Conservation (phyloP, 2,113 vertebrate genomes). For the Emydura subglobosa region DNA sequence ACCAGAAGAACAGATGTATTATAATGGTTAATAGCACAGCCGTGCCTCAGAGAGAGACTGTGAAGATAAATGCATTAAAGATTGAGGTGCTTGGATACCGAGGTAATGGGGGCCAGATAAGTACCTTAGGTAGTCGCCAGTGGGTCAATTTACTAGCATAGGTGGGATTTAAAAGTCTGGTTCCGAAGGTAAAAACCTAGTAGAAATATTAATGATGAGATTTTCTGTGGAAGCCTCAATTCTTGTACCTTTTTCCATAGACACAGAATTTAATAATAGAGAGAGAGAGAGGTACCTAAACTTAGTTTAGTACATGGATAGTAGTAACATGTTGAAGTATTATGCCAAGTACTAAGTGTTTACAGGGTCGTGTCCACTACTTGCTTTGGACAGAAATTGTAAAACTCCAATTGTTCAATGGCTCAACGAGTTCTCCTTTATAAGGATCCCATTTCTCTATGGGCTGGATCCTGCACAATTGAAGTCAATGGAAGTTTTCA, state of each 20-base stretch:
- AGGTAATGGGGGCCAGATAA: background rate
- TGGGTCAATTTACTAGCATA: background rate
- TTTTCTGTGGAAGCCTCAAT: background rate
- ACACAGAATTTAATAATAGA: too few species aligned
- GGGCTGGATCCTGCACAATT: background rate
- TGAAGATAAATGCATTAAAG: background rate
- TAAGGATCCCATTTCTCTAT: background rate
- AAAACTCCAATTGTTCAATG: background rate
- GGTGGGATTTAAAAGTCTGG: background rate
- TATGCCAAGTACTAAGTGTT: background rate
- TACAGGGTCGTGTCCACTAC: background rate
- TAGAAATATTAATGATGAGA: background rate
- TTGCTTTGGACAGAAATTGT: background rate
- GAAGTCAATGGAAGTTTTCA: background rate
- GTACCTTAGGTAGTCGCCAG: background rate
- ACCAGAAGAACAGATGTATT: background rate
- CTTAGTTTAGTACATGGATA: background rate
- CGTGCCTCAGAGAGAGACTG: background rate
- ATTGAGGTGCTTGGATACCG: background rate
- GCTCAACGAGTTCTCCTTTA: background rate
- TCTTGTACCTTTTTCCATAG: too few species aligned
- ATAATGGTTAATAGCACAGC: background rate
- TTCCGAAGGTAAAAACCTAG: background rate
- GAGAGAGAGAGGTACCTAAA: background rate
- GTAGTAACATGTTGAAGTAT: background rate